Conservation (phyloP, 2,797 vertebrate species). For the Peromyscus attwateri region DNA sequence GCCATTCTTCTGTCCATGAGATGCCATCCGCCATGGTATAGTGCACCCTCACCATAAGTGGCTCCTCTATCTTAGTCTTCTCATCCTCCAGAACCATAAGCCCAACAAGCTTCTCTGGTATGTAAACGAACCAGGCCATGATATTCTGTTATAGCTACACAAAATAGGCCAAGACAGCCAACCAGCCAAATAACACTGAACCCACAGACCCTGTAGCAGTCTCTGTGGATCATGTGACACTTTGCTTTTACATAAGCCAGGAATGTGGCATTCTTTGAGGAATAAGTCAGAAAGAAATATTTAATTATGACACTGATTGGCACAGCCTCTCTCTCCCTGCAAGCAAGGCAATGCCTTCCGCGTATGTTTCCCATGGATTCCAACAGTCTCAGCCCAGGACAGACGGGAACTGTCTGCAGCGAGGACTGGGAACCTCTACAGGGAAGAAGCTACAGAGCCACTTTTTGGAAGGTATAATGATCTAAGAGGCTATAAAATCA, state of each 20-base stretch:
- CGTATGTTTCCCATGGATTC: not conserved
- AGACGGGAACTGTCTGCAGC: not conserved
- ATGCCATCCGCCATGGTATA: accelerated
- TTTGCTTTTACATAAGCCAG: not conserved
- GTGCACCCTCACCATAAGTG: not conserved
- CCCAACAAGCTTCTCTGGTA: not conserved
- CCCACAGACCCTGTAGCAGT: not conserved
- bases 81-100: not conserved
- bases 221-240: not conserved
- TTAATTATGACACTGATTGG: constrained; percentile 7
- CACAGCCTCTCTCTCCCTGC: not conserved
- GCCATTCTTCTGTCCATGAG: not conserved
- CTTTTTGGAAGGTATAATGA: not conserved
- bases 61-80: not conserved
- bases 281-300: not conserved
- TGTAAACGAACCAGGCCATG: not conserved
- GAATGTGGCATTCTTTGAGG: not conserved
- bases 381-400: not conserved
- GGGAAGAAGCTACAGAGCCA: not conserved
- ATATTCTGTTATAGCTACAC: not conserved
- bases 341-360: not conserved
- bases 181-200: not conserved
- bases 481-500: not conserved
- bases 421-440: not conserved
- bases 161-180: not conserved